Base-by-base conservation (phyloP, 2,113 vertebrate species). In the Lepus americanus region DNA sequence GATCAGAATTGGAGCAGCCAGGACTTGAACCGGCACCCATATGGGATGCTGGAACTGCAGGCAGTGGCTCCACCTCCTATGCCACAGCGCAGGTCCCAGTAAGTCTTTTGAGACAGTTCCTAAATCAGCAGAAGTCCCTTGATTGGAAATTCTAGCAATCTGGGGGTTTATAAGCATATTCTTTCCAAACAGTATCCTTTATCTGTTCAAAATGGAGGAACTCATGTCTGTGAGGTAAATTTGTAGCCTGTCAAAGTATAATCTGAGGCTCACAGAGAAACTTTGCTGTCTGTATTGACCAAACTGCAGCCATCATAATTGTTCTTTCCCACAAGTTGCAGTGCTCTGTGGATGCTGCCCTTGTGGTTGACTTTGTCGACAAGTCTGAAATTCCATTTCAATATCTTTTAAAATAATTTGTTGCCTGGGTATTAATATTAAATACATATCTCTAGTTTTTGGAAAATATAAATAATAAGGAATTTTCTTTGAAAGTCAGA, bases 341-440 rank as follows among this genome's bases (percentile, higher is more conserved):
- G 27, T 89, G n/a, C 51, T 66, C 23, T 69, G 44, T 53, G 27
- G 74, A 69, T 86, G 69, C 13, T 89, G 81, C n/a, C 11, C 27
- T 76, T 89, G 81, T 76, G 20, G 29, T 81, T 77, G 79, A 49
- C 44, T 84, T 92, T 92, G 66, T 72, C 78, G 33, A 78, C 27
- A 88, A 59, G 49, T 74, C 11, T 59, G 22, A 29, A 79, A 69
- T 94, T 95, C 51, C 77, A 33, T 64, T 95, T 83, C 87, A 49
- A 23, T 55, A 67, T 90, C 53, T 84, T 87, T 95, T 53, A 29
- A 87, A 84, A 63, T 87, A 82, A 72, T 27, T 27, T 81, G 20
- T 89, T 95, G 70, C 31, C 36, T 97, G 72, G 16, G 22, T 61
- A 92, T 72, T 96, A 61, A 81, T 66, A 78, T 72, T 96, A 69